Conservation (phyloP, 2,797 vertebrate species). For the Channallabes apus region DNA sequence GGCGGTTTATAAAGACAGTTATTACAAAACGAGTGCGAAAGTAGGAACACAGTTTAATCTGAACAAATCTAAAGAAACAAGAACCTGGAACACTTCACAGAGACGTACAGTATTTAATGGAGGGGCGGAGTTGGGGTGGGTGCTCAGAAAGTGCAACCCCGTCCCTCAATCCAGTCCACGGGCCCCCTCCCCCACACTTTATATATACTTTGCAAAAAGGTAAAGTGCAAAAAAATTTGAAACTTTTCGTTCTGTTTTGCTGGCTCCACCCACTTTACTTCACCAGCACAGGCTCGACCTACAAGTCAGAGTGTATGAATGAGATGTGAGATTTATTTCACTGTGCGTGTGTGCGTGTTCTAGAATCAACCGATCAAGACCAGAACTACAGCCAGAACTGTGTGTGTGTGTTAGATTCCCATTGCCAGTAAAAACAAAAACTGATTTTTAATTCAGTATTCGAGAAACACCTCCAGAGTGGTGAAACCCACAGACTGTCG, state of each 20-base stretch:
- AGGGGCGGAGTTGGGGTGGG: no score
- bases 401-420: not conserved
- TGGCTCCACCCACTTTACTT: not conserved
- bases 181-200: no score
- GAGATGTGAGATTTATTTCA: not conserved
- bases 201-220: not conserved
- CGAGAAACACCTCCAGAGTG: not conserved
- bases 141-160: not conserved
- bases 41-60: not conserved
- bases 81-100: no score
- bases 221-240: no score
- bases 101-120: no score
- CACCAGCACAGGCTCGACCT: not conserved
- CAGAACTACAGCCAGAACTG: not conserved
- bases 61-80: not conserved
- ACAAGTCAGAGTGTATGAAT: not conserved
- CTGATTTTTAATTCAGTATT: not conserved
- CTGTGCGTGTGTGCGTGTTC: not conserved
- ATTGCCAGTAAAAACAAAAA: not conserved
- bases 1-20: not conserved
- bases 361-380: not conserved
- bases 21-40: not conserved
- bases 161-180: not conserved
- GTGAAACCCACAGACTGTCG: constrained; percentile 3
- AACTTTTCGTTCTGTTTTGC: not conserved